Base-by-base conservation (phyloP, 2,113 vertebrate genomes). In the Cygnus buccinator region DNA sequence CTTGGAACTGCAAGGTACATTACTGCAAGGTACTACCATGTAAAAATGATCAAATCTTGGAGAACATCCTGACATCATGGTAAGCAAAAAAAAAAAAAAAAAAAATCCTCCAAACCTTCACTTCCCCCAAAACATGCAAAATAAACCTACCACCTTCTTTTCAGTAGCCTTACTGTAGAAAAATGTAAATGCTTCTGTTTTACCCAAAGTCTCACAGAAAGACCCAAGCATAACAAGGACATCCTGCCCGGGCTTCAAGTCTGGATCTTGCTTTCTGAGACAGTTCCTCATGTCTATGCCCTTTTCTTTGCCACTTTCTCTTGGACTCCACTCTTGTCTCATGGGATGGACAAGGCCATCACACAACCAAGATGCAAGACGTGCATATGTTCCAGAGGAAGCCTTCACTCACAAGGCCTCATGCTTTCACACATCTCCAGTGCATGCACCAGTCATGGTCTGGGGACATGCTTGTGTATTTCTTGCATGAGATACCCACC, bases 381-480 rank as follows among this genome's bases (percentile, higher is more conserved):
- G 23, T n/a, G 50, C 12, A 31, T 23, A 29, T 4, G 9, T 65
- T 15, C n/a, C 41, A 37, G 25, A 57, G 17, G 28, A 89, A 74
- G 25, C 21, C 21, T 91, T 91, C 81, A 13, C 39, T 50, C 62
- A 26, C 22, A 46, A 39, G 52, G 13, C 26, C 13, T 16, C 22
- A 3, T 4, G 3, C 4, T 6, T 78, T 81, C 28, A 41, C 22
- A 4, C 0, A 0, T 65, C 17, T 68, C 62, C 3, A 3, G 5
- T 1, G 2, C 9, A 6, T 9, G 19, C 9, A 25, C 15, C 1
- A 0, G 11, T 55, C 11, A 21, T 1, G 5, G 43, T 25, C 14
- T 62, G 13, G 9, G n/a, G 13, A 84, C 55, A 46, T 13, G 11
- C 28, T 68, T 72, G 48, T 21, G n/a, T 89, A 67, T 46, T 29